phyloP scores from a whole-genome alignment of 2,113 vertebrate species.

The Hippolais icterina region DNA sequence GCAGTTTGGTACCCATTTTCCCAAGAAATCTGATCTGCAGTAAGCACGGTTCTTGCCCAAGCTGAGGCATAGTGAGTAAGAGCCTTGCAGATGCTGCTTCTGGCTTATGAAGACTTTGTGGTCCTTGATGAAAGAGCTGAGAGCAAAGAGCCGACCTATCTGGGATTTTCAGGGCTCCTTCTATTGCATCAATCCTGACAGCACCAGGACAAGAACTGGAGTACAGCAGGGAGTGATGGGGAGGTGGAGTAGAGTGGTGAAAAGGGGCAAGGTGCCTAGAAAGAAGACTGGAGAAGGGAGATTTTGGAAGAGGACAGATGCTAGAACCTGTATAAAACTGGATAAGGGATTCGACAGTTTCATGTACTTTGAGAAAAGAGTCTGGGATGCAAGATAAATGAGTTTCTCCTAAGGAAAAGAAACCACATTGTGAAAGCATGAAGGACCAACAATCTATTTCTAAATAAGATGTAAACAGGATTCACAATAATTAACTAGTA shows the following conservation, averaged over 20 bases:
- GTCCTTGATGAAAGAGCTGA: neutral
- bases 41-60: neutral
- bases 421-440: neutral
- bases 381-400: neutral
- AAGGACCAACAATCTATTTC: neutral
- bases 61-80: neutral
- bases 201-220: neutral
- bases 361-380: neutral
- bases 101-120: neutral
- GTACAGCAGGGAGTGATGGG: neutral
- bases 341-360: neutral
- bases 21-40: neutral
- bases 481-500: neutral
- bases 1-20: neutral
- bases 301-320: neutral
- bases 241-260: neutral
- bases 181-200: neutral
- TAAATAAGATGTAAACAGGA: neutral
- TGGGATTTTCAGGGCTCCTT: neutral
- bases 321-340: neutral
- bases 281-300: neutral
- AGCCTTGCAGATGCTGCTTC: neutral
- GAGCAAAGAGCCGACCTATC: neutral
- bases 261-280: neutral
- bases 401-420: neutral